A percentile compares a stretch with the other conserved stretches of the same genome.
Conservation (phyloP, 2,888 invertebrate genomes). For the Neocrepidodera transversa region DNA sequence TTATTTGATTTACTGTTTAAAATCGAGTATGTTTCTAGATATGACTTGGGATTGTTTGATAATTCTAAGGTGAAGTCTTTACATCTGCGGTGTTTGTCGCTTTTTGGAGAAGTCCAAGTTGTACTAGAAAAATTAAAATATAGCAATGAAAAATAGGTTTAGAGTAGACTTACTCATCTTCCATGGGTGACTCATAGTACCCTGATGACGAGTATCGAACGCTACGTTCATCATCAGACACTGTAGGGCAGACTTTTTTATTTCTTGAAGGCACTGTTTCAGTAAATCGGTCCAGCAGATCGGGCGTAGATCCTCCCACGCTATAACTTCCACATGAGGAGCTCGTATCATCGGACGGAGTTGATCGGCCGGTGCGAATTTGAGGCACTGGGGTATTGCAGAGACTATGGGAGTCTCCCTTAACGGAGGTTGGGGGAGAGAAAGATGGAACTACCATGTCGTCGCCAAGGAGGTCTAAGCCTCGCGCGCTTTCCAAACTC, state of each 20-base stretch:
- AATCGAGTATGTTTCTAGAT: constrained; percentile 38
- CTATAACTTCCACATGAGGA: constrained; percentile 68
- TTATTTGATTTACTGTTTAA: constrained; percentile 39
- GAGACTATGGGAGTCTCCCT: constrained; percentile 56
- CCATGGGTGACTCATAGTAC: constrained; percentile 77
- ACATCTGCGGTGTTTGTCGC: constrained; percentile 63
- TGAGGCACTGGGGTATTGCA: constrained; percentile 57
- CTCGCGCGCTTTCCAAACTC: constrained; percentile 87
- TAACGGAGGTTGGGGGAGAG: constrained; percentile 35
- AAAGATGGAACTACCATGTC: constrained; percentile 61
- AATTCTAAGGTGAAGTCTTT: constrained; percentile 81
- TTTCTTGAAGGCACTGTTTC: constrained; percentile 58
- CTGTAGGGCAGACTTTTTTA: constrained; percentile 49
- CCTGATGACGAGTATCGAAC: constrained; percentile 76
- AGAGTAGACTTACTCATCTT: constrained; percentile 70
- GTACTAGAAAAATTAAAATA: constrained; percentile 39
- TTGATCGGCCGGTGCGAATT: constrained; percentile 58
- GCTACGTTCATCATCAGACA: constrained; percentile 74
- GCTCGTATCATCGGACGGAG: constrained; percentile 66
- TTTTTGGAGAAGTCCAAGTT: constrained; percentile 62
- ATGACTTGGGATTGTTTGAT: constrained; percentile 50
- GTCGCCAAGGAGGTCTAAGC: constrained; percentile 73
- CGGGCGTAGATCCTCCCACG: constrained; percentile 59
- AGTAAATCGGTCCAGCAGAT: constrained; percentile 56
- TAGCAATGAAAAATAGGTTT: not conserved